A percentile compares a stretch with the other conserved stretches of the same genome.
These are phyloP conservation scores for Aphaenogaster floridana DNA, from an alignment of 1,140 invertebrate species.

Conservation along the genomic window DNA sequence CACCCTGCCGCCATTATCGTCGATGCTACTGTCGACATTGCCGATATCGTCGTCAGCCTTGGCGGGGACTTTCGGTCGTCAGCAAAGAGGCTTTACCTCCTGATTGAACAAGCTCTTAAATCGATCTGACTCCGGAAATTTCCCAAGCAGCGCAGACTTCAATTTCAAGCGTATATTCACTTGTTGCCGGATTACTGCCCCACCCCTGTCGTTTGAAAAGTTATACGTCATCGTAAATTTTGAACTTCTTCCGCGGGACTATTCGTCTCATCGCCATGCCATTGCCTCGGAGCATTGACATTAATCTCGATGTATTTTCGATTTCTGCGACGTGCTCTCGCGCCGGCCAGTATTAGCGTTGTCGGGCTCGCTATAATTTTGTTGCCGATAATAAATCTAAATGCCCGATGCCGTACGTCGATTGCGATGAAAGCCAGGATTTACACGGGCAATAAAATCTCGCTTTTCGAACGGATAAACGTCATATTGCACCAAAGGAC, in stretches of 20 bases:
- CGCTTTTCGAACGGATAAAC: slow-evolving; percentile 67
- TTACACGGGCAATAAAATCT: slow-evolving; percentile 67
- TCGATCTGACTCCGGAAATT: slow-evolving; percentile 64
- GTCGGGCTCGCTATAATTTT: slow-evolving; percentile 55
- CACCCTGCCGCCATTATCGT: slow-evolving; percentile 69
- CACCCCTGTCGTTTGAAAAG: slow-evolving; percentile 10
- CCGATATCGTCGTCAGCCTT: slow-evolving; percentile 68
- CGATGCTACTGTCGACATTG: slow-evolving; percentile 60
- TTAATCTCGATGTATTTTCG: slow-evolving; percentile 38
- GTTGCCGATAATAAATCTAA: slow-evolving; percentile 59
- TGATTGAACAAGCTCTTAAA: slow-evolving; percentile 74
- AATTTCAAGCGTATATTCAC: slow-evolving; percentile 68
- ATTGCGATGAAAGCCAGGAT: slow-evolving; percentile 58
- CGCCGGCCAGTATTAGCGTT: slow-evolving; percentile 40
- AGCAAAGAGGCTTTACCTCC: slow-evolving; percentile 72
- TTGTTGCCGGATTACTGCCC: slow-evolving; percentile 60
- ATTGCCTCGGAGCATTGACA: background rate
- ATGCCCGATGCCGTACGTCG: slow-evolving; percentile 42
- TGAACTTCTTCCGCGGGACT: background rate
- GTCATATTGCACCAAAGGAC: slow-evolving; percentile 42
- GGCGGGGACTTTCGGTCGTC: slow-evolving; percentile 58
- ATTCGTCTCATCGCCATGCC: background rate
- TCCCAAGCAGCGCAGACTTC: slow-evolving; percentile 54
- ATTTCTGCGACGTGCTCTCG: slow-evolving; percentile 25
- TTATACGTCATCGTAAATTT: slow-evolving; percentile 65